Base-by-base conservation (phyloP, 2,888 invertebrate species). In the Xestia ashworthii region DNA sequence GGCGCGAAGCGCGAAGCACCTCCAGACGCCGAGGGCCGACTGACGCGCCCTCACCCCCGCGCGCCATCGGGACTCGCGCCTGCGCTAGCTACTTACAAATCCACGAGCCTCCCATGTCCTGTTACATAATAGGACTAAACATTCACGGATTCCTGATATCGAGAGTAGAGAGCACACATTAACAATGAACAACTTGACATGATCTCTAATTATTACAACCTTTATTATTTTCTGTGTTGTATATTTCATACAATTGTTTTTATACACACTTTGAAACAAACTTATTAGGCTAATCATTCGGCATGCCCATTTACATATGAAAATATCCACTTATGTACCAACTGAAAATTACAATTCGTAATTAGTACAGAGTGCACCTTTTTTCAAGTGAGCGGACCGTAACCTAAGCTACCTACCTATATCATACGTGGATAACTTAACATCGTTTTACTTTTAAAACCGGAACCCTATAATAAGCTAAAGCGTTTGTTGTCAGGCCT, bases 21-120 rank as follows among this genome's bases (percentile, higher is more conserved):
- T 94, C 94, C 94, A 94, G 94, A 93, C 95, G 96, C 96, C 95
- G 95, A 95, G 95, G 95, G 95, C 94, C 94, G 95, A 96, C 96
- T 96, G 94, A 92, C 95, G 95, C 95, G 92, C 93, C 94, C 92
- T 89, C 90, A 83, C 87, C 93, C 92, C 90, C 90, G 88, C 89
- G 88, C 91, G 90, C 90, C 90, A 88, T 85, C 88, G 85, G 81
- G 81, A 76, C 90, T 83, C 93, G 92, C 96, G 96, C 95, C 89
- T 95, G 96, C 96, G 96, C 91, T 87, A 85, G 75, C 86, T 89
- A 81, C 90, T 91, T 91, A 91, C 93, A 91, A 91, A 88, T 93
- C 90, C 91, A 93, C 93, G 70, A 84, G 90, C 95, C 94, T 94
- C 93, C 92, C 87, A 85, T 95, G 94, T 94, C 93, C 92, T 88